Evolutionary conservation across 1,140 invertebrate genomes (phyloP).

Genomic region (Pseudoatta argentina): DNA sequence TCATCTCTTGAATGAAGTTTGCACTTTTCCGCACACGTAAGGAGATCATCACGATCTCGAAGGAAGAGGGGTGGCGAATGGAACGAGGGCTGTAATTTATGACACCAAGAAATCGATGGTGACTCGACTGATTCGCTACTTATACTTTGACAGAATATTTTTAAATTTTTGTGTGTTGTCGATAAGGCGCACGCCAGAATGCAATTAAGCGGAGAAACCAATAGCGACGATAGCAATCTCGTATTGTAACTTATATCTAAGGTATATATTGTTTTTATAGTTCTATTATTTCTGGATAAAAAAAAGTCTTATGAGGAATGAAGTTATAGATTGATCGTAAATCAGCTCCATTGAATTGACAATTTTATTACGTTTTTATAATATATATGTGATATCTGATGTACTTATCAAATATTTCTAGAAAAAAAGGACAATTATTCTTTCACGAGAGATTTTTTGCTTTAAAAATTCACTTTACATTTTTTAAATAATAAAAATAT

Average conservation of each 20-base stretch:
- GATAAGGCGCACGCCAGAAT: constrained; percentile 67
- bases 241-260: constrained; percentile 41
- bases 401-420: not conserved
- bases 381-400: not conserved
- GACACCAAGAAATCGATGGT: constrained; percentile 16
- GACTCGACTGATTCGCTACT: constrained; percentile 64
- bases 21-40: constrained; percentile 50
- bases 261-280: constrained; percentile 29
- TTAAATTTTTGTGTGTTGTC: constrained; percentile 17
- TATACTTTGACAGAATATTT: constrained; percentile 55
- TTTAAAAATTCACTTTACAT: not conserved
- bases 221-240: constrained; percentile 29
- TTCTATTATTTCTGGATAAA: constrained; percentile 19
- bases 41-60: constrained; percentile 62
- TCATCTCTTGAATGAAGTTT: constrained; percentile 65
- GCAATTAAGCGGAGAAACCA: constrained; percentile 49
- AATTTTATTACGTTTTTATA: constrained; percentile 28
- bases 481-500: not conserved
- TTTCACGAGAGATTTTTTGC: not conserved
- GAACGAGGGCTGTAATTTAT: constrained; percentile 59
- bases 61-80: not conserved
- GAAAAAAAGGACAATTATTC: not conserved
- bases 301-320: not conserved
- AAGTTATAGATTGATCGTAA: not conserved
- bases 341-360: not conserved